Evolutionary conservation across 2,113 vertebrate genomes (phyloP), one percentile per base, ranked within the genome.

Genomic region (Ophiodon elongatus): DNA sequence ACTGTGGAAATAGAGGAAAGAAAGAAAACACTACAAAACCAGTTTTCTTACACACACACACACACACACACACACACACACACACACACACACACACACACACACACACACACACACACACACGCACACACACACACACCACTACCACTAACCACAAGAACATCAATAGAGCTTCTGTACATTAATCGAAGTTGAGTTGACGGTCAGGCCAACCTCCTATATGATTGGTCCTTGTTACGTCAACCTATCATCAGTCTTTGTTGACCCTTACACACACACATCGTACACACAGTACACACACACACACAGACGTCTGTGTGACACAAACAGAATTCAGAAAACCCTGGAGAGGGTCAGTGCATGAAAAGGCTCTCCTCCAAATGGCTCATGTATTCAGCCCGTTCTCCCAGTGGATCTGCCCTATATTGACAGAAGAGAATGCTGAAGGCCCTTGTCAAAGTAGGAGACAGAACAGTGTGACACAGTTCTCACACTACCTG

Each of bases 401-500:
- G 0, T 37, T 83, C 43, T 82, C 87, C 77, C 82, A 39, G 85
- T 75, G 92, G 88, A 90, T 63, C 66, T 90, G 90, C 84, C 86
- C 87, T 80, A 80, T 89, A 93, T 90, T 93, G 93, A 94, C 86
- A 78, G 80, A 91, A 86, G 66, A 91, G 87, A 92, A 91, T 89
- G 80, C 84, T 54, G 86, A 92, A 87, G 88, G 80, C 73, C 74
- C 85, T 82, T 59, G 90, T 88, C 79, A 87, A 72, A 88, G 80
- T 54, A 80, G 35, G 86, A 89, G 74, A 86, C 82, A 77, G 67
- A 86, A 87, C 73, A 74, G 77, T n/a, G 79, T 86, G 91, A 88
- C 91, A 92, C 88, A 82, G 89, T 94, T 94, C 92, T 92, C 93
- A 94, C 93, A 88, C 82, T 92, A 80, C 84, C 89, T 87, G 71